Evolutionary conservation across 2,888 invertebrate species (phyloP), one percentile per base, ranked within the genome.

Genomic region (Eilema griseolum): DNA sequence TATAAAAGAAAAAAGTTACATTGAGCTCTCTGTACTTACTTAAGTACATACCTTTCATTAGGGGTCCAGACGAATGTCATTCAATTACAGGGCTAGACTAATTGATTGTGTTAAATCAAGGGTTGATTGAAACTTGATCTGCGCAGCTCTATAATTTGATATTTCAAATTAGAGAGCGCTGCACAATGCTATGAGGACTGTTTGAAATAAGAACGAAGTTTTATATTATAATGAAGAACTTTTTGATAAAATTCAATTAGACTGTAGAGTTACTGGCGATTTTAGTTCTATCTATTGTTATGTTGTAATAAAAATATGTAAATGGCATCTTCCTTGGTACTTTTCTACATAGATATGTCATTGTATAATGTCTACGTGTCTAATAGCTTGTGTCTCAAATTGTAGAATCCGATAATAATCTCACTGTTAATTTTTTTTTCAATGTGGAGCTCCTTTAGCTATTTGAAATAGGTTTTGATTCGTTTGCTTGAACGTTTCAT

Each of bases 101-200:
- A 69, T 63, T 69, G 59, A n/a, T 26, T 41, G 37, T 52, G n/a
- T 62, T 23, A 23, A 67, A 46, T 61, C n/a, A 23, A 60, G 37
- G 62, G 20, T 52, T 52, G 52, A 52, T 68, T 57, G 56, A 41
- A 52, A 52, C 57, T 12, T 57, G 41, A 11, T 20, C 46, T 64
- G 24, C 33, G n/a, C 65, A 61, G 60, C 41, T 11, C 41, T 62
- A 57, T 68, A 61, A 71, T 76, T 79, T 61, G 24, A 52, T 33
- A 68, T 63, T 57, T 52, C 62, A 57, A 67, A 69, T 72, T 70
- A 69, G 11, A 23, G 37, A 31, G 64, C 20, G 23, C 24, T 10
- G 59, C 52, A 60, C 64, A 61, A 16, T 24, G 23, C 12, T 28
- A 46, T 67, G 28, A 20, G 37, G 33, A 66, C 57, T 28, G 67